Evolutionary conservation across 2,888 invertebrate genomes (phyloP).

Genomic region (Reticulitermes lucifugus): DNA sequence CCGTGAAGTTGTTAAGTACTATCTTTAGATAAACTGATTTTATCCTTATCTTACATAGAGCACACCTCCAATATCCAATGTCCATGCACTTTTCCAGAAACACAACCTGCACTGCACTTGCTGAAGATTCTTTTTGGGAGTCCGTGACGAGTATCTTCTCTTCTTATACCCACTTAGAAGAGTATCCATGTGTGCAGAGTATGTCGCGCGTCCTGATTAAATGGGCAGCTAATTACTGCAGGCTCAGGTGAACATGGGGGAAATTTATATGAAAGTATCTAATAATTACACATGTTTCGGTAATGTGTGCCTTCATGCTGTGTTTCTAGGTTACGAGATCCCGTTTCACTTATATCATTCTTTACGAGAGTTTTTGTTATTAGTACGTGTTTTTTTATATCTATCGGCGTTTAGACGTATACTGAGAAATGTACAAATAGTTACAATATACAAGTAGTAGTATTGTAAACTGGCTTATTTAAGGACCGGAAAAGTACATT

Average conservation of each 20-base stretch:
- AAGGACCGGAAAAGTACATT: too few species aligned
- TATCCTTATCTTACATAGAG: neutral
- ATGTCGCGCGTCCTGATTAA: conserved; percentile 16
- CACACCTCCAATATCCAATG: neutral
- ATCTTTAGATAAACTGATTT: too few species aligned
- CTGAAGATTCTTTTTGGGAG: neutral
- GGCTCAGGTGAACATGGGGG: conserved; percentile 21
- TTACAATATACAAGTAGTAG: too few species aligned
- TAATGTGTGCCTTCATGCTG: neutral
- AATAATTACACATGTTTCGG: neutral
- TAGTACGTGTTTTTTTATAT: neutral
- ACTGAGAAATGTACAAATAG: too few species aligned
- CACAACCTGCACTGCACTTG: neutral
- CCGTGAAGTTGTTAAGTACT: too few species aligned
- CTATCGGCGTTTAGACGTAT: neutral
- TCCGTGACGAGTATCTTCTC: neutral
- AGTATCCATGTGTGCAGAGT: conserved; percentile 19
- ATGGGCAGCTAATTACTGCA: conserved; percentile 1
- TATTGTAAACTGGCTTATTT: too few species aligned
- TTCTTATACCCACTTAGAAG: conserved; percentile 1
- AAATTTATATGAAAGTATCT: conserved; percentile 19
- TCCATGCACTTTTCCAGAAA: neutral
- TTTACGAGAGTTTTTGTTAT: neutral
- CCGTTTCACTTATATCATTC: neutral
- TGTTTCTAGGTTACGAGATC: conserved; percentile 7